phyloP scores from a whole-genome alignment of 2,797 vertebrate genomes.

The Acridotheres tristis region DNA sequence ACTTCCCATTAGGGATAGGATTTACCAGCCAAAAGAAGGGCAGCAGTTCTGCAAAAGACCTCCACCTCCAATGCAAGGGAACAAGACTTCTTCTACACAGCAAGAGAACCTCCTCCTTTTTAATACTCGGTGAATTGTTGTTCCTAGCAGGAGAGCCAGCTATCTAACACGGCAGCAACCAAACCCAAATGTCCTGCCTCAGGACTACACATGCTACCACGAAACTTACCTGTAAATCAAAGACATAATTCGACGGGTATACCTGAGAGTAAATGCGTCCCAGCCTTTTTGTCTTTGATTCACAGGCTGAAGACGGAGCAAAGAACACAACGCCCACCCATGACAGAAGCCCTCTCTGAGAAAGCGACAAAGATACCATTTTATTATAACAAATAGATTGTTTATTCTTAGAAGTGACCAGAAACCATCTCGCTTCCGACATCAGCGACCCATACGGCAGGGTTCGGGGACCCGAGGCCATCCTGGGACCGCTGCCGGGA shows the following conservation, averaged over 20 bases:
- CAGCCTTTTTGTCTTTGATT: background rate
- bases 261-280: fast-evolving
- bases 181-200: constrained; percentile 12
- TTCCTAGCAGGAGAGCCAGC: background rate
- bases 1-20: background rate
- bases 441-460: background rate
- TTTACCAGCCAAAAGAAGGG: background rate
- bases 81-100: background rate
- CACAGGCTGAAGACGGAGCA: background rate
- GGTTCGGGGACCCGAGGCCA: background rate
- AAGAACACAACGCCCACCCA: background rate
- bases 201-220: background rate
- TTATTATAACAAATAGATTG: fast-evolving
- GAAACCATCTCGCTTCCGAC: background rate
- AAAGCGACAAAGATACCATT: background rate
- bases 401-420: background rate
- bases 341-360: background rate
- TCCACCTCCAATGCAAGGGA: background rate
- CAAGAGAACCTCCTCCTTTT: background rate
- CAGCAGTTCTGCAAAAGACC: background rate
- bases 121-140: background rate
- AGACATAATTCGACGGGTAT: background rate
- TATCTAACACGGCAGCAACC: background rate
- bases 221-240: background rate
- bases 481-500: background rate